These are phyloP conservation scores for Lycia hirtaria DNA, from an alignment of 2,888 invertebrate genomes.

Conservation along the genomic window DNA sequence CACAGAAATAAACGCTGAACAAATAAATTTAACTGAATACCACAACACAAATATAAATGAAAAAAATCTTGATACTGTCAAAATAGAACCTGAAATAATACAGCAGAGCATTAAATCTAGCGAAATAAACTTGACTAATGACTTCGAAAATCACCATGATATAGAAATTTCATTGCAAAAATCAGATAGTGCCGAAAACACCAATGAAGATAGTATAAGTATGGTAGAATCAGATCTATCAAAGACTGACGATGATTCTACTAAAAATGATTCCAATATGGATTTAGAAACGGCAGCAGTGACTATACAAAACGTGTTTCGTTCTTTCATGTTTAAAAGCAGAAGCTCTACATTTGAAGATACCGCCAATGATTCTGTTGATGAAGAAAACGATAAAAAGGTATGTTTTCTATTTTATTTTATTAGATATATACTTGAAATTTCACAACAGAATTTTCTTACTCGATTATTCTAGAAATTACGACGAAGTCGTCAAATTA, in stretches of 20 bases:
- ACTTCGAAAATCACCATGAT: constrained; percentile 16
- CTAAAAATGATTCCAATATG: constrained; percentile 57
- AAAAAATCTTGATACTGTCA: neutral
- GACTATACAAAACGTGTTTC: constrained; percentile 86
- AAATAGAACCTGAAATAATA: constrained; percentile 5
- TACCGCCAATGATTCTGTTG: constrained; percentile 57
- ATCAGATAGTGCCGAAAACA: constrained; percentile 35
- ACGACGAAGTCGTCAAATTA: too few relatives aligned
- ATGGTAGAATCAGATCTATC: constrained; percentile 35
- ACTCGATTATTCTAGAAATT: too few relatives aligned
- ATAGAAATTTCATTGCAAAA: constrained; percentile 17
- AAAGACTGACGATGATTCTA: constrained; percentile 37
- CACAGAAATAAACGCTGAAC: too few relatives aligned
- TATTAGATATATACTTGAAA: neutral
- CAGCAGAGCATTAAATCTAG: neutral
- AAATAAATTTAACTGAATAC: neutral
- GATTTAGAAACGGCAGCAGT: constrained; percentile 82
- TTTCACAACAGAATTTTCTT: too few relatives aligned
- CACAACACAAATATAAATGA: neutral
- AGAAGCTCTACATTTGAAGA: constrained; percentile 76
- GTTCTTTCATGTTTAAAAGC: constrained; percentile 78
- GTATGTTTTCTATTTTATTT: constrained; percentile 43
- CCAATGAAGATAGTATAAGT: constrained; percentile 35
- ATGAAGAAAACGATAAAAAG: constrained; percentile 59
- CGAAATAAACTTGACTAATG: neutral